Evolutionary conservation across 2,113 vertebrate species (phyloP).

Genomic region (Barbus barbus): DNA sequence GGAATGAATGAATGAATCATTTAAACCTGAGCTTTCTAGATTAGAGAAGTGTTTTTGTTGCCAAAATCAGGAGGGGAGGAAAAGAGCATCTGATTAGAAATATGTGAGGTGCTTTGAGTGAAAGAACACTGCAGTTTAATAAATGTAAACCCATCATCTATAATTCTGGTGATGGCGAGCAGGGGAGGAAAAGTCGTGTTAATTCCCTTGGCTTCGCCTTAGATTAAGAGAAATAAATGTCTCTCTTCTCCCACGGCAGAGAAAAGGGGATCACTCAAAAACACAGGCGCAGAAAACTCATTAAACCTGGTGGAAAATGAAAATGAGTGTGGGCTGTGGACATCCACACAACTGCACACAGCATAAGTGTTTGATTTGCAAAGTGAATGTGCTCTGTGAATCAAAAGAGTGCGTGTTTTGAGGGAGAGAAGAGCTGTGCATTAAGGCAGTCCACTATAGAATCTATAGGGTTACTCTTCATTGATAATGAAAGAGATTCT

Average conservation of each 20-base stretch:
- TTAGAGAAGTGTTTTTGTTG: background rate
- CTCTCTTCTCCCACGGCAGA: constrained; percentile 1
- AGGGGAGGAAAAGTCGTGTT: background rate
- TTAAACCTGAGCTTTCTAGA: background rate
- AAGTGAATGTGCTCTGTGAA: background rate
- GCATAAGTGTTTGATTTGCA: constrained; percentile 1
- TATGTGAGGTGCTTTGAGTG: constrained; percentile 6
- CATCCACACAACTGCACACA: constrained; percentile 6
- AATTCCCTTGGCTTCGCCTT: background rate
- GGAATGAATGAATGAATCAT: background rate
- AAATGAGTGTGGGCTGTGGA: constrained; percentile 12
- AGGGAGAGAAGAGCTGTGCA: background rate
- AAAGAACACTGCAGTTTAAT: constrained; percentile 20
- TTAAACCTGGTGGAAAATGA: constrained; percentile 41
- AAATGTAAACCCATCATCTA: constrained; percentile 35
- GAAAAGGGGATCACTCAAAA: constrained; percentile 52
- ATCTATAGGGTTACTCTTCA: background rate
- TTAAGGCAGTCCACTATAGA: background rate
- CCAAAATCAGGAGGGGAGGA: background rate
- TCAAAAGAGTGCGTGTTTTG: background rate
- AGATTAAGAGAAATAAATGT: constrained; percentile 49
- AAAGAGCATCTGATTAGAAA: constrained; percentile 17
- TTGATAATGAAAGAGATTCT: background rate
- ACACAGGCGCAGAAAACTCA: constrained; percentile 39
- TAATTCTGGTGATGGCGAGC: constrained; percentile 26